Evolutionary conservation across 37 sponge, comb jelly and placozoan genomes (phyloP), one percentile per base, ranked within the genome.

Genomic region (Chondrilla cf. caribensis): DNA sequence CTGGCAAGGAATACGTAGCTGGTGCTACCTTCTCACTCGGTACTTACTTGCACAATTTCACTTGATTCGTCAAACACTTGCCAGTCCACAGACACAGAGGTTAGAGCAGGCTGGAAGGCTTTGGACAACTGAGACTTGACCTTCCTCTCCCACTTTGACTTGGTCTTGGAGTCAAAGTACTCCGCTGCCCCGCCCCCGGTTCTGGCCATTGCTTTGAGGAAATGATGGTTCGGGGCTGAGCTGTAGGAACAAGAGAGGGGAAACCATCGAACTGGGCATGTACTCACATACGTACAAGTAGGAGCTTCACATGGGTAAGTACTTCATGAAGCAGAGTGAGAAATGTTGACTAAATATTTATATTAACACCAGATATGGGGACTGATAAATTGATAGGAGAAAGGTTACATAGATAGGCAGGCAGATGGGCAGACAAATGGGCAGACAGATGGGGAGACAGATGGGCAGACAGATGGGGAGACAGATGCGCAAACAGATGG

Each of bases 61-160:
- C 51, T 47, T 47, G 51, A 47, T 11, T 47, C 51, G 35, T 91
- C 95, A 84, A 84, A 91, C 78, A 90, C 91, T 60, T 88, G 89
- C 97, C 97, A 96, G 67, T 93, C 83, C 35, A 96, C 97, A n/a
- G 57, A 37, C 32, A 96, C 91, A 14, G 89, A 85, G 44, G 95
- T 86, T 51, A 96, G 90, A 24, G 91, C 94, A 24, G 97, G 97
- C 85, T 96, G 97, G 80, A 90, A 90, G 58, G 97, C 91, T 72
- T 93, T 93, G 32, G 84, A 70, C 54, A 96, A 62, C 71, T 96
- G 97, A 15, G 71, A 22, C 70, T 83, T 87, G 39, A 93, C 97
- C 62, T 87, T 92, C 38, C 85, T 83, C 83, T 93, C 86, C 98
- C 98, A 98, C 38, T 92, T 93, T 24, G 93, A 88, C 82, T 93